Evolutionary conservation across 1,140 invertebrate genomes (phyloP).

Genomic region (Drosophila pseudoananassae): DNA sequence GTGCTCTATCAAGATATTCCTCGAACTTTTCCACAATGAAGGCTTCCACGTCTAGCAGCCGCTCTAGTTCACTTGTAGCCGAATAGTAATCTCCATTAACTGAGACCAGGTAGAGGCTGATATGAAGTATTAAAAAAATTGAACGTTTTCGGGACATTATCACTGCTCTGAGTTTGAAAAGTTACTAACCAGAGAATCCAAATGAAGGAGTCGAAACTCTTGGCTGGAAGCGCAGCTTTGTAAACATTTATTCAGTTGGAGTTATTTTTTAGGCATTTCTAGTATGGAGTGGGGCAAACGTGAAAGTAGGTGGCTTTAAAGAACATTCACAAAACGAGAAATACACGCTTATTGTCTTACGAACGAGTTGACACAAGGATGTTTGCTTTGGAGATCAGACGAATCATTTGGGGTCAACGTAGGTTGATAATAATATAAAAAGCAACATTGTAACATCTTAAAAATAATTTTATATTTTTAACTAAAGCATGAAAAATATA

Average conservation of each 20-base stretch:
- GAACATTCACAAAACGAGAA: neutral
- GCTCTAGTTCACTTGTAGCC: constrained; percentile 30
- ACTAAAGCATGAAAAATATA: neutral
- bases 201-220: neutral
- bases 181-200: constrained; percentile 25
- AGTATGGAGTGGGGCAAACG: neutral
- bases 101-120: neutral
- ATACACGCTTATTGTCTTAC: neutral
- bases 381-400: neutral
- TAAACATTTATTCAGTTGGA: constrained; percentile 64
- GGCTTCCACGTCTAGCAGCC: constrained; percentile 43
- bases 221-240: constrained; percentile 4
- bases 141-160: constrained; percentile 39
- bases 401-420: neutral
- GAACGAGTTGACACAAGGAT: neutral
- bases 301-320: constrained; percentile 15
- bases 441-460: neutral
- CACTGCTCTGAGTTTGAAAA: constrained; percentile 10
- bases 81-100: constrained; percentile 39
- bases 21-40: constrained; percentile 43
- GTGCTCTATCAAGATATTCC: constrained; percentile 32
- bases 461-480: neutral
- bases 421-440: neutral
- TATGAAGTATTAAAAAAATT: neutral
- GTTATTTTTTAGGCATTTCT: constrained; percentile 2